Evolutionary conservation across 2,888 invertebrate species (phyloP).

Genomic region (Protonemura montana): DNA sequence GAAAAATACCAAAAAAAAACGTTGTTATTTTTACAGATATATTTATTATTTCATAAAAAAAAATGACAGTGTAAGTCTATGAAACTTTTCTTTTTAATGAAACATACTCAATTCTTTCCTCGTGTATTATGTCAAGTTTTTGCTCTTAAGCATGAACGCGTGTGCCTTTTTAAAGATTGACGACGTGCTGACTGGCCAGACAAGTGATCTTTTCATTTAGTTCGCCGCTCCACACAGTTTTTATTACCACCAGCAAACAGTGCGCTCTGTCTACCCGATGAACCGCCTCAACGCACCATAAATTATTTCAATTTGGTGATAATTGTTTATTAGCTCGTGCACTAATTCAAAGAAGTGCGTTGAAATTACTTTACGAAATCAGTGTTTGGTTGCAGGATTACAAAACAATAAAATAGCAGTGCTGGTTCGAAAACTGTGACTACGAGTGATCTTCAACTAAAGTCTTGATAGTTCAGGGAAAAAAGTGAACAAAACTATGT

Average conservation of each 20-base stretch:
- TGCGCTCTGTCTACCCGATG: background rate
- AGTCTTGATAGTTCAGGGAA: background rate
- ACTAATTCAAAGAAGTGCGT: background rate
- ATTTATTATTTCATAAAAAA: background rate
- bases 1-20: background rate
- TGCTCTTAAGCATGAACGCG: background rate
- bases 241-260: background rate
- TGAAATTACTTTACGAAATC: background rate
- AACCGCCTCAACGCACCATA: slow-evolving; percentile 30
- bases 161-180: background rate
- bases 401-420: too few relatives aligned
- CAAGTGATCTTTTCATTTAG: background rate
- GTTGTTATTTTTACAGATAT: background rate
- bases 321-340: slow-evolving; percentile 25
- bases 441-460: background rate
- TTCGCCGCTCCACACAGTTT: background rate
- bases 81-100: background rate
- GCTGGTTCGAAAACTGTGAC: too few relatives aligned
- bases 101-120: background rate
- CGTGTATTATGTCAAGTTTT: background rate
- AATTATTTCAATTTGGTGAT: slow-evolving; percentile 30
- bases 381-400: too few relatives aligned
- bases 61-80: background rate
- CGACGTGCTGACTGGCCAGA: background rate
- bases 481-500: slow-evolving; percentile 20